phyloP scores from a whole-genome alignment of 2,797 vertebrate genomes.

The Sebastes alutus region DNA sequence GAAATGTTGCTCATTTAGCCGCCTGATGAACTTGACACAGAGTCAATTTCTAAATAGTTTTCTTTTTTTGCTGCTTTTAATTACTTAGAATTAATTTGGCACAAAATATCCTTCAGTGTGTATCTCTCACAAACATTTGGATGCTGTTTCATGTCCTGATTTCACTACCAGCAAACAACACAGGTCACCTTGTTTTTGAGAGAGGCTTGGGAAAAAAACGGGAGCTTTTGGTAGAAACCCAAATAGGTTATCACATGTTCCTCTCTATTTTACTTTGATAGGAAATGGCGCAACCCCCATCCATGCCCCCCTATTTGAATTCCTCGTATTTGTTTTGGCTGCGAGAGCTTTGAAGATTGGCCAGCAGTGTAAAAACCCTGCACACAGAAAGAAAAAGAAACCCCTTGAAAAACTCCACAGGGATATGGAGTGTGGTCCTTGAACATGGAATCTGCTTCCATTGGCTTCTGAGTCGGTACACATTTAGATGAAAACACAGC shows the following conservation, averaged over 20 bases:
- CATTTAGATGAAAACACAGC: constrained; percentile 45
- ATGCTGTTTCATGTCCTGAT: constrained; percentile 14
- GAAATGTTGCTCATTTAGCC: constrained; percentile 21
- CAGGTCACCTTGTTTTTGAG: constrained; percentile 45
- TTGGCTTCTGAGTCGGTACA: constrained; percentile 41
- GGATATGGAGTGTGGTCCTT: constrained; percentile 50
- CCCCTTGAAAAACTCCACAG: constrained; percentile 42
- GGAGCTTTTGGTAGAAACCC: constrained; percentile 8
- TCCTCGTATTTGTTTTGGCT: constrained; percentile 50
- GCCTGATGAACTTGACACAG: constrained; percentile 44
- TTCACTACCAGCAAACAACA: constrained; percentile 5
- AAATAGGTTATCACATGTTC: constrained; percentile 25
- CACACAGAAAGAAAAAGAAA: constrained; percentile 16
- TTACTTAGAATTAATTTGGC: constrained; percentile 45
- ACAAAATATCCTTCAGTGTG: constrained; percentile 3
- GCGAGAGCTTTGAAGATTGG: constrained; percentile 54
- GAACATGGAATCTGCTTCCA: constrained; percentile 37
- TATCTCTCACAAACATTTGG: constrained; percentile 20
- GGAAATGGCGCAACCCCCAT: not conserved
- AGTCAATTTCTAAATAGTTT: constrained; percentile 23
- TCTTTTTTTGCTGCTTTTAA: constrained; percentile 27
- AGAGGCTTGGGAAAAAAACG: not conserved
- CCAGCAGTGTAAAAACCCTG: constrained; percentile 43
- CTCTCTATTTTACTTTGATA: constrained; percentile 18
- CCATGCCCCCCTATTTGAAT: constrained; percentile 24